These are phyloP conservation scores for Gryllus longicercus DNA, from an alignment of 2,888 invertebrate genomes.

Conservation along the genomic window DNA sequence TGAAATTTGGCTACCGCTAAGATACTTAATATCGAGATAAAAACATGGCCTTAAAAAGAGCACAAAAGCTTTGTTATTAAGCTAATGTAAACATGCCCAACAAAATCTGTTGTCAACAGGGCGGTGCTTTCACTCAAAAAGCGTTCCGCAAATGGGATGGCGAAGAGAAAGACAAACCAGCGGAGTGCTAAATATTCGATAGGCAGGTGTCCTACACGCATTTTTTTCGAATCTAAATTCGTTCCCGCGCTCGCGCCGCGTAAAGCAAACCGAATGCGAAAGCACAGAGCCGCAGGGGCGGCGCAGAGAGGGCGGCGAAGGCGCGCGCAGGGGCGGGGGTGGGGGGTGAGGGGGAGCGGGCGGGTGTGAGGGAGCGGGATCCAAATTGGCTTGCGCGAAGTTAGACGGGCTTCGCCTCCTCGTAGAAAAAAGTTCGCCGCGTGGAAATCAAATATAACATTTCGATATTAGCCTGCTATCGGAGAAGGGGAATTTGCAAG, in stretches of 20 bases:
- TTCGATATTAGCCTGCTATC: conserved; percentile 1
- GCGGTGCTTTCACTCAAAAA: too few species aligned
- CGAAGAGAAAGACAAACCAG: neutral
- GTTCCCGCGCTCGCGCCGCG: neutral
- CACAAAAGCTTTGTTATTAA: too few species aligned
- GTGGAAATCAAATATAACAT: neutral
- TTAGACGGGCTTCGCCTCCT: neutral
- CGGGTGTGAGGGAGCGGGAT: neutral
- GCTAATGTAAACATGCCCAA: too few species aligned
- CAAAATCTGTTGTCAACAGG: too few species aligned
- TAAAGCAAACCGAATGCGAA: neutral
- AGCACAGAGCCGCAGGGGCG: neutral
- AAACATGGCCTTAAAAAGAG: too few species aligned
- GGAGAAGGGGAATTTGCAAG: neutral
- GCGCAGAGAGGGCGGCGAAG: too few species aligned
- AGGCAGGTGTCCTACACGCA: neutral
- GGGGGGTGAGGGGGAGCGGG: neutral
- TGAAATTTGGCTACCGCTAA: too few species aligned
- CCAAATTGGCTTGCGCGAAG: neutral
- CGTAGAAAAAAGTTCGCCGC: neutral
- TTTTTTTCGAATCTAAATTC: conserved; percentile 10
- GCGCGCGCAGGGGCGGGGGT: neutral
- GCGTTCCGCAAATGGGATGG: too few species aligned
- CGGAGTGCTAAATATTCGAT: neutral
- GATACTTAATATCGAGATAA: too few species aligned